Evolutionary conservation across 2,113 vertebrate species (phyloP), one percentile per base, ranked within the genome.

Genomic region (Bombycilla garrulus): DNA sequence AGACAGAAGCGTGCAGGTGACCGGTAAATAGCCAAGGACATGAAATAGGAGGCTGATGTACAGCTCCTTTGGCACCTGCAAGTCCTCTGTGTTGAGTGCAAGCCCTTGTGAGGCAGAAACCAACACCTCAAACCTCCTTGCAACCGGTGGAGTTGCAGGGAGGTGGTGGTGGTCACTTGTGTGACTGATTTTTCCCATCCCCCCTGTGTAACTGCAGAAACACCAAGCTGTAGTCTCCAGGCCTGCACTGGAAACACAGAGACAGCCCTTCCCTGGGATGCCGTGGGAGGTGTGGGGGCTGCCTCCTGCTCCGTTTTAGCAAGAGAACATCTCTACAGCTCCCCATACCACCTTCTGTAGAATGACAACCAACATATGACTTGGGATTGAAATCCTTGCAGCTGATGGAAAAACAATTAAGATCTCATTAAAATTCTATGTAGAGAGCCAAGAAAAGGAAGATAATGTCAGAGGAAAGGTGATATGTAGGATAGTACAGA

Each of bases 281-380:
- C 85, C 48, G 92, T 92, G 64, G 67, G 90, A 96, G 90, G 74
- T 94, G 90, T 94, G 93, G 93, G 90, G 88, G 94, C 92, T 96
- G 96, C 85, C 92, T 97, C 67, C 89, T 82, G 91, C 96, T 97
- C 44, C 7, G 1, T 94, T 96, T 92, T 93, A 97, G 95, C 90
- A 78, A 90, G 93, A 93, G 88, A 96, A 95, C 92, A 93, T 95
- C 94, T 94, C 94, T 90, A 83, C 87, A 93, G 90, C 85, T 97
- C 89, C 90, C 79, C 73, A 66, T 95, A 86, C 74, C 91, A 92
- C 87, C 87, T 97, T 90, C 92, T 94, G 85, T 84, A 86, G 80
- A 96, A 96, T 92, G 95, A 96, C 96, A 97, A 97, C 90, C 87
- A 96, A 69, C 95, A 94, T 94, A 97, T 88, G 93, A 96, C 87